phyloP scores from a whole-genome alignment of 1,140 invertebrate genomes.

The Pseudachorutes palmiensis region DNA sequence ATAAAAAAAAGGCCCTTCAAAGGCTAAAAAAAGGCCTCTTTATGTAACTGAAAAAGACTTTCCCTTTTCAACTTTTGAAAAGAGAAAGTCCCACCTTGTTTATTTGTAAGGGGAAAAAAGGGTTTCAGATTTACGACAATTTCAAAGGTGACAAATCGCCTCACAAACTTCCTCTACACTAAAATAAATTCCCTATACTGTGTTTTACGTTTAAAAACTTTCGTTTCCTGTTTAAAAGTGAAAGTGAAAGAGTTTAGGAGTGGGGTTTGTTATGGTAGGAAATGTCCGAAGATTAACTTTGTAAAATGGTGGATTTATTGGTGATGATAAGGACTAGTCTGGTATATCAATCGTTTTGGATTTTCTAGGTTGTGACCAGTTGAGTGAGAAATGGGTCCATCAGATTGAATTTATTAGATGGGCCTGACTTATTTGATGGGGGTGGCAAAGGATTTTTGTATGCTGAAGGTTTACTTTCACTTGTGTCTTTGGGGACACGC shows the following conservation, averaged over 20 bases:
- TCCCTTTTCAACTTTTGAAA: too few relatives aligned
- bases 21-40: too few relatives aligned
- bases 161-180: background rate
- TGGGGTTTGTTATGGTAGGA: too few relatives aligned
- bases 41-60: too few relatives aligned
- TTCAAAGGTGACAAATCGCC: background rate
- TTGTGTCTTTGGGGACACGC: background rate
- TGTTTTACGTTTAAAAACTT: background rate
- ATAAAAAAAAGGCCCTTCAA: too few relatives aligned
- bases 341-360: background rate
- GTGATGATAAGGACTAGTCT: too few relatives aligned
- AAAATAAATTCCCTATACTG: background rate
- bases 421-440: conserved; percentile 8
- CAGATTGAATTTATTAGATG: conserved; percentile 24
- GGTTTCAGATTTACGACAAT: background rate
- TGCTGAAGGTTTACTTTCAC: background rate
- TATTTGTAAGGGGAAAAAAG: background rate
- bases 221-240: too few relatives aligned
- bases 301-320: too few relatives aligned
- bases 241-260: too few relatives aligned
- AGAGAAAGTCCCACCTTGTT: background rate
- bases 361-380: conserved; percentile 6
- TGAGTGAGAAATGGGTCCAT: conserved; percentile 29
- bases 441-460: background rate
- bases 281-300: background rate